Evolutionary conservation across 2,113 vertebrate species (phyloP), one percentile per base, ranked within the genome.

Genomic region (Bufo gargarizans): DNA sequence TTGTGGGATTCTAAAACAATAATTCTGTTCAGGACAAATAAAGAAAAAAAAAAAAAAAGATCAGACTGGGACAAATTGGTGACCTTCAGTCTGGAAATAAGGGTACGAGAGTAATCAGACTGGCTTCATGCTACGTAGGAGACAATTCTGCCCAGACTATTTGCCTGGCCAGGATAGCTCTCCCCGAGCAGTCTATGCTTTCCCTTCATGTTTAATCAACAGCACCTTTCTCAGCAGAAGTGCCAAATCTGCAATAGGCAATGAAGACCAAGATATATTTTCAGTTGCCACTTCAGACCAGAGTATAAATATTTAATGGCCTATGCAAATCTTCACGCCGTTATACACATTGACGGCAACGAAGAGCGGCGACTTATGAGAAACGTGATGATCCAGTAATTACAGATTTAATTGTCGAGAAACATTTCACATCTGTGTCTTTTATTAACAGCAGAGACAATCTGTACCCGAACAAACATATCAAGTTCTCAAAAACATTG

Each of bases 331-430:
- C 33, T 49, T 20, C 81, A 65, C 45, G 9, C 61, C 53, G 20
- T 67, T 22, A 20, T 83, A 7, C 61, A 67, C 81, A 91, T 91
- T 84, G 89, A 63, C 90, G 22, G 69, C 88, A 86, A 92, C 0
- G 43, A 89, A 92, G 72, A 14, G 1, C 63, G 93, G 90, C 82
- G 88, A 91, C 61, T 82, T 86, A 93, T 92, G 91, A 90, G 91
- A 92, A 85, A 91, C 90, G 93, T 55, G 89, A 89, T 89, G 85
- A 93, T 90, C 86, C 71, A 92, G 90, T 93, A 94, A 95, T 95
- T 94, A 94, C 90, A 94, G 93, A 93, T 91, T 90, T 95, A 94
- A 95, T 94, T 93, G 93, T 90, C 94, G 90, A 92, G 89, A 92
- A 91, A 93, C 91, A 94, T 92, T 92, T 93, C 90, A 89, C 91